Base-by-base conservation (phyloP, 2,888 invertebrate species). In the Scaptomyza reducta region DNA sequence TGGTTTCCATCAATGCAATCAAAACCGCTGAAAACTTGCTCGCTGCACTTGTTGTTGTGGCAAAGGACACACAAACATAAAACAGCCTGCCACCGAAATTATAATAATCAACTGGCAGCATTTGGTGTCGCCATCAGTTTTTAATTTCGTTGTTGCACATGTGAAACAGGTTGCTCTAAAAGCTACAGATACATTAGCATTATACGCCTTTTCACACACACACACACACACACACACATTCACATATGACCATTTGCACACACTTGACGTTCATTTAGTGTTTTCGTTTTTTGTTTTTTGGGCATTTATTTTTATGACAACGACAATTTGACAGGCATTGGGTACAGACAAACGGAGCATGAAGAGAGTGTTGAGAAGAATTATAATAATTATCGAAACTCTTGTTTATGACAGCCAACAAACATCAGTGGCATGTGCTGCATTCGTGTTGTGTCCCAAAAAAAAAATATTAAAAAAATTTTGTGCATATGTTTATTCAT, bases 341-440 rank as follows among this genome's bases (percentile, higher is more conserved):
- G 61, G 57, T 54, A 57, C 50, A 62, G 54, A 51, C 65, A 58
- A 66, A 65, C 53, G 44, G 45, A 50, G 55, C 50, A 79, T 55
- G 58, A 64, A 65, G 57, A 40, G 14, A 31, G 68, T 41, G 31
- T 14, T 0, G 49, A 31, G 33, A 53, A 69, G 56, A 74, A 83
- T 83, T 83, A 82, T 80, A 66, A 84, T 84, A 82, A 82, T 84
- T 82, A 84, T 82, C 63, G 70, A 80, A 69, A 70, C 53, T 67
- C 70, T 70, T 70, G 64, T 60, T 74, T 65, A 82, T 74, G 83
- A 65, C 77, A 74, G 67, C 29, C 66, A 42, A 51, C 63, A 63
- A 42, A 58, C 65, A 63, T 53, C 40, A 44, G 59, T 57, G 71
- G 70, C 73, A 75, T 72, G 74, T 68, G 71, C 74, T 73, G 73